Evolutionary conservation across 2,113 vertebrate species (phyloP), one percentile per base, ranked within the genome.

Genomic region (Dipodomys spectabilis): DNA sequence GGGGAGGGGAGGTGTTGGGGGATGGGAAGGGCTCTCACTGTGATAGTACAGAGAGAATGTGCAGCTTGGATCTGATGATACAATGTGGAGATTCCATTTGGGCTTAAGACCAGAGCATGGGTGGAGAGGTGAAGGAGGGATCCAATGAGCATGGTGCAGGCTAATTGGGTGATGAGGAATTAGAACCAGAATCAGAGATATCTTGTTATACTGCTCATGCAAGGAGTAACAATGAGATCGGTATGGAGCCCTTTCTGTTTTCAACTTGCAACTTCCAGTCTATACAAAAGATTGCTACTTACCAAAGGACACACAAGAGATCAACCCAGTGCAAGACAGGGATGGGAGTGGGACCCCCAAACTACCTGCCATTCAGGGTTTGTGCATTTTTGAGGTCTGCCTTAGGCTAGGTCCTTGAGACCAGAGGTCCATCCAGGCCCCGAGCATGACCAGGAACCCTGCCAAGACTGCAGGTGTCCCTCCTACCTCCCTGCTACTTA

Each of bases 151-250:
- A 57, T 3, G 53, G 6, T 30, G 1, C n/a, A 22, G n/a, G 62
- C 12, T 30, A 5, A 27, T 64, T 7, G 5, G 4, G 4, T 35
- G 69, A 13, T 10, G 18, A 16, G 1, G 3, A 5, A 3, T 19
- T 25, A 73, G 20, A 62, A 86, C 32, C 6, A 28, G 3, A 5
- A 3, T 19, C 30, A 73, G 20, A 62, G 77, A 45, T 2, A 32
- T 15, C 67, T 67, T 11, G 10, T 60, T 2, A 68, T n/a, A 15
- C 64, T 20, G 2, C 13, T 45, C 19, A 82, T 8, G 7, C 18
- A 35, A 22, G 27, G n/a, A 39, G n/a, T 53, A 39, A 22, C 13
- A 5, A 8, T 16, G 22, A 65, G 27, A 30, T 77, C 32, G 30
- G 12, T 4, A 6, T n/a, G 11, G 10, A 49, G 11, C 32, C 25